Evolutionary conservation across 1,140 invertebrate species (phyloP), one percentile per base, ranked within the genome.

Genomic region (Macrobrachium rosenbergii): DNA sequence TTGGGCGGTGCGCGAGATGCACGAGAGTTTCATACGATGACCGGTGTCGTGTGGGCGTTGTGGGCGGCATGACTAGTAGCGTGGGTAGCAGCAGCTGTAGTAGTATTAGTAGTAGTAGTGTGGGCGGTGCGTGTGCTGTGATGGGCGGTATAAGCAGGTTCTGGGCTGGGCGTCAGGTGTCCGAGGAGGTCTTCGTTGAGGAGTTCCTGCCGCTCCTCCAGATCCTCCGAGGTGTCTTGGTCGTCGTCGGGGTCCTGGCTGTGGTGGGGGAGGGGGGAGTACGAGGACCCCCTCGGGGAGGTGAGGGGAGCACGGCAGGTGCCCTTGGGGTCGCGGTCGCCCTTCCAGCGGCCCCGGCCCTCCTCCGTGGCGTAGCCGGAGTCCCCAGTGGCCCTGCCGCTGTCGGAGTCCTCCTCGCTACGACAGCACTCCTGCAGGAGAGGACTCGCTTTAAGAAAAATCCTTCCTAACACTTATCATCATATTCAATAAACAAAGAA

Each of bases 371-470:
- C 80, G 67, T 89, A 89, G 8, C 89, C 89, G 6, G 89, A 89
- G 64, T 89, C 89, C 21, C 87, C 87, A 0, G 89, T 86, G 3
- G 82, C 89, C 21, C 89, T 62, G 6, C 89, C 89, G 28, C 89
- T 89, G 82, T 89, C 89, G 11, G 89, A 89, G 79, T 89, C 89
- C 43, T 88, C 89, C 69, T 89, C 89, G n/a, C 87, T 89, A 17
- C 87, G 60, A 52, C 89, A 86, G n/a, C 78, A 87, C 76, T 89
- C 89, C 89, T 89, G 89, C 23, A 23, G 69, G 69, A 72, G 12
- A 16, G 11, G 23, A 72, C n/a, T 10, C 12, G 0, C 7, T 52
- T 8, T 8, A 12, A 52, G 52, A 10, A 52, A 52, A 8, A 52
- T 2, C 52, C 52, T 37, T 37, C 28, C 28, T 37, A 37, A 37